phyloP scores from a whole-genome alignment of 2,797 vertebrate genomes.

The Chromis chromis region DNA sequence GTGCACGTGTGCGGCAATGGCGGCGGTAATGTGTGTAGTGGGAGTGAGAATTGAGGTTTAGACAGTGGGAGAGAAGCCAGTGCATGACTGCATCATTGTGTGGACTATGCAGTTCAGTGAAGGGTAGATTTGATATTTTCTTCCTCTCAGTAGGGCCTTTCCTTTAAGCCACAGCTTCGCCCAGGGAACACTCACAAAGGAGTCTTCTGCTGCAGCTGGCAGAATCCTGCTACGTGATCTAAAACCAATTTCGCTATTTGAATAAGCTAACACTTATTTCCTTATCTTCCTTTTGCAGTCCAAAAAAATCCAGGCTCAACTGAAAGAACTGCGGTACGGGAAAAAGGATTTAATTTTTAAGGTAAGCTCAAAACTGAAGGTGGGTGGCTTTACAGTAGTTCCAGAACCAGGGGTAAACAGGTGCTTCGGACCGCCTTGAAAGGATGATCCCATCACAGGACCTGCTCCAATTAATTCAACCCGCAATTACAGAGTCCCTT shows the following conservation, averaged over 20 bases:
- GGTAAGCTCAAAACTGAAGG: conserved; percentile 86
- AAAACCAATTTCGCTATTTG: conserved; percentile 87
- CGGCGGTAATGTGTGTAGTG: conserved; percentile 62
- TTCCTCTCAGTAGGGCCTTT: conserved; percentile 72
- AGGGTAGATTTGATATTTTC: conserved; percentile 84
- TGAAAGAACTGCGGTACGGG: conserved; percentile 97
- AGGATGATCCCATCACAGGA: conserved; percentile 67
- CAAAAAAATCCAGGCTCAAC: conserved; percentile 97
- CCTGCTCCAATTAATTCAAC: conserved; percentile 67
- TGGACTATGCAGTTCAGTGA: conserved; percentile 81
- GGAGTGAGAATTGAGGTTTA: conserved; percentile 70
- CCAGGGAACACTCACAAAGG: conserved; percentile 82
- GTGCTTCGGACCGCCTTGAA: conserved; percentile 68
- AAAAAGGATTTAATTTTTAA: conserved; percentile 99
- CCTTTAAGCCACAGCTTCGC: conserved; percentile 79
- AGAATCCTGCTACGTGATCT: conserved; percentile 84
- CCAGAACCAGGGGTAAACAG: conserved; percentile 65
- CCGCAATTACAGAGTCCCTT: conserved; percentile 63
- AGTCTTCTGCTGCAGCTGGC: conserved; percentile 76
- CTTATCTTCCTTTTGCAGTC: conserved; percentile 90
- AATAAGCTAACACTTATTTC: conserved; percentile 83
- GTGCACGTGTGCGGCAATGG: conserved; percentile 54
- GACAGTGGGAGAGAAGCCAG: conserved; percentile 74
- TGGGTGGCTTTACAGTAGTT: conserved; percentile 59
- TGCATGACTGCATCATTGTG: conserved; percentile 79